These are phyloP conservation scores for Okapia johnstoni DNA, from an alignment of 2,113 vertebrate genomes.

Conservation along the genomic window DNA sequence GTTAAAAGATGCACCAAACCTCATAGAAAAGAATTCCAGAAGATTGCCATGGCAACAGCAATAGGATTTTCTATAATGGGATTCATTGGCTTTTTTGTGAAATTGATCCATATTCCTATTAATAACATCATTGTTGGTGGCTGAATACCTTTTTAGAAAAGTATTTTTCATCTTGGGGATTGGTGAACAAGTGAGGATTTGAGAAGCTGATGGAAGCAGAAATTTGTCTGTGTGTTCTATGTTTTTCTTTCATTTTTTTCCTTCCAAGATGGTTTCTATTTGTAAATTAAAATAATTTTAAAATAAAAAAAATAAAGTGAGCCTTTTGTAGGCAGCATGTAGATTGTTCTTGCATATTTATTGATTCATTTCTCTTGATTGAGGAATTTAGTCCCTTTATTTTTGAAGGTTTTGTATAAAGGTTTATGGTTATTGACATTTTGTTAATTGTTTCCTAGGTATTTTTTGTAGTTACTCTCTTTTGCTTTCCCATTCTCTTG, in stretches of 20 bases:
- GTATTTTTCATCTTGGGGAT: too few species aligned
- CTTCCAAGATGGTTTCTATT: too few species aligned
- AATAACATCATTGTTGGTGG: constrained; percentile 99
- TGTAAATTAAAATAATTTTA: too few species aligned
- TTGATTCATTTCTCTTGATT: neutral
- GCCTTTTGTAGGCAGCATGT: neutral
- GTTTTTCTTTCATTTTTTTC: too few species aligned
- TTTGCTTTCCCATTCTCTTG: neutral
- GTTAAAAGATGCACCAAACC: too few species aligned
- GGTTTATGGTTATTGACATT: neutral
- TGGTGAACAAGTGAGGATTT: too few species aligned
- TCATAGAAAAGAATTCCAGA: constrained; percentile 99
- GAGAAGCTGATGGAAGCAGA: too few species aligned
- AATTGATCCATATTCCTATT: constrained; percentile 98
- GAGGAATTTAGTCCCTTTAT: neutral
- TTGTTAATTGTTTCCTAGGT: neutral
- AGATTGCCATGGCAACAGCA: constrained; percentile 98
- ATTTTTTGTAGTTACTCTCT: neutral
- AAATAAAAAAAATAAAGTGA: too few species aligned
- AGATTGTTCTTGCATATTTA: neutral
- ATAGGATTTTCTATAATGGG: constrained; percentile 99
- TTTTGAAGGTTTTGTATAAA: neutral
- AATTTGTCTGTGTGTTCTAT: too few species aligned
- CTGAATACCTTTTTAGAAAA: too few species aligned
- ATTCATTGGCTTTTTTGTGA: constrained; percentile 99